phyloP scores from a whole-genome alignment of 2,888 invertebrate genomes.

The Pristionchus maxplancki region DNA sequence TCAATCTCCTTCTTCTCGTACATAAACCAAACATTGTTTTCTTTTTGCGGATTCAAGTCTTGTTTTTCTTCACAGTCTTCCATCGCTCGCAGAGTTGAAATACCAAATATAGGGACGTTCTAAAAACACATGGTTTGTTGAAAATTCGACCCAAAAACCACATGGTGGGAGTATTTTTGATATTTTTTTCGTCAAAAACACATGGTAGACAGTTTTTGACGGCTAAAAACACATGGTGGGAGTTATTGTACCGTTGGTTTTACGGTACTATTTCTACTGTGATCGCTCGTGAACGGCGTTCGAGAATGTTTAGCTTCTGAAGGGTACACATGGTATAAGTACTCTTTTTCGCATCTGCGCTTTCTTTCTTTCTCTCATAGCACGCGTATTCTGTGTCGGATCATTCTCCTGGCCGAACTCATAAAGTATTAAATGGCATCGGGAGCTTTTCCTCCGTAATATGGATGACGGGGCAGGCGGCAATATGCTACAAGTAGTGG shows the following conservation, averaged over 20 bases:
- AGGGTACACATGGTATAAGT: not conserved
- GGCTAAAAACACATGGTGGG: no score
- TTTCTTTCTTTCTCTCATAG: slow-evolving; percentile 32
- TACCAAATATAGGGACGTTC: no score
- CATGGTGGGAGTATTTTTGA: no score
- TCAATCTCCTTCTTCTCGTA: not conserved
- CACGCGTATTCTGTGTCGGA: slow-evolving; percentile 18
- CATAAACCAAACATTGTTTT: not conserved
- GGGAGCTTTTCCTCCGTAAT: slow-evolving; percentile 15
- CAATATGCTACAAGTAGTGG: not conserved
- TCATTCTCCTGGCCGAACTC: slow-evolving; percentile 24
- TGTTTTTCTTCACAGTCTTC: not conserved
- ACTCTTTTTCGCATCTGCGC: not conserved
- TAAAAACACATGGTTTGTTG: no score
- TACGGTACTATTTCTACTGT: no score
- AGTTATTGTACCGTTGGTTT: no score
- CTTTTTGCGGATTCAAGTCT: not conserved
- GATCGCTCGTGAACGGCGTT: not conserved
- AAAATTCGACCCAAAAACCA: no score
- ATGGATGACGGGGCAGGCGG: not conserved
- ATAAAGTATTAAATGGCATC: slow-evolving; percentile 39
- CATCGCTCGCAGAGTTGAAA: not conserved
- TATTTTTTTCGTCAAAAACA: no score
- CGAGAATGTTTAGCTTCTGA: not conserved
- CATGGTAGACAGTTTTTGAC: no score